Conservation (phyloP, 2,113 vertebrate species). For the Podilymbus podiceps region DNA sequence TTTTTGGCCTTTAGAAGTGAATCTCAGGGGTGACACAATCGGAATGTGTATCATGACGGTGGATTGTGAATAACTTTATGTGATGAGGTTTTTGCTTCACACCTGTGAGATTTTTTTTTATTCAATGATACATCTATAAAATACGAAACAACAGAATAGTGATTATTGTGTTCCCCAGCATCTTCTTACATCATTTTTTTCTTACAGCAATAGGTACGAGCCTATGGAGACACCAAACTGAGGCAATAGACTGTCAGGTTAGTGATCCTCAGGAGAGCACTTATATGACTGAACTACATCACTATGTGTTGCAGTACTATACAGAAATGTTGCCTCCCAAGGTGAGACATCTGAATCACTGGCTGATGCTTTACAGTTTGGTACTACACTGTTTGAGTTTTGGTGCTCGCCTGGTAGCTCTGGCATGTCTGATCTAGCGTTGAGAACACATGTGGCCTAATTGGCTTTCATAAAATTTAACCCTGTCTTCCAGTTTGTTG, state of each 20-base stretch:
- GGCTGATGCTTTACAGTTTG: not conserved
- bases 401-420: not conserved
- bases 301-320: not conserved
- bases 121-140: not conserved
- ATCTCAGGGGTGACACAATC: not conserved
- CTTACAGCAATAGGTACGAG: not conserved
- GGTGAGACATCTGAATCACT: not conserved
- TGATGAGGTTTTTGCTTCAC: not conserved
- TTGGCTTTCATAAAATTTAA: not conserved
- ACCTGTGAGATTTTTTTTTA: not conserved
- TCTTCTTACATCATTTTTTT: not conserved
- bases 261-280: not conserved
- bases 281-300: not conserved
- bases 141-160: not conserved
- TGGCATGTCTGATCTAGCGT: not conserved
- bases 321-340: not conserved
- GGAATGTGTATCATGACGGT: not conserved
- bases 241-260: not conserved
- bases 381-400: not conserved
- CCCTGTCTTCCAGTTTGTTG: not conserved
- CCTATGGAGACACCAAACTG: not conserved
- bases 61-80: not conserved
- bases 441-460: not conserved
- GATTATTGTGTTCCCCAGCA: not conserved
- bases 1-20: not conserved